Percentiles rank a stretch among this genome's conserved stretches.
These are phyloP conservation scores for Heteropelma amictum DNA, from an alignment of 2,888 invertebrate species.

Conservation along the genomic window DNA sequence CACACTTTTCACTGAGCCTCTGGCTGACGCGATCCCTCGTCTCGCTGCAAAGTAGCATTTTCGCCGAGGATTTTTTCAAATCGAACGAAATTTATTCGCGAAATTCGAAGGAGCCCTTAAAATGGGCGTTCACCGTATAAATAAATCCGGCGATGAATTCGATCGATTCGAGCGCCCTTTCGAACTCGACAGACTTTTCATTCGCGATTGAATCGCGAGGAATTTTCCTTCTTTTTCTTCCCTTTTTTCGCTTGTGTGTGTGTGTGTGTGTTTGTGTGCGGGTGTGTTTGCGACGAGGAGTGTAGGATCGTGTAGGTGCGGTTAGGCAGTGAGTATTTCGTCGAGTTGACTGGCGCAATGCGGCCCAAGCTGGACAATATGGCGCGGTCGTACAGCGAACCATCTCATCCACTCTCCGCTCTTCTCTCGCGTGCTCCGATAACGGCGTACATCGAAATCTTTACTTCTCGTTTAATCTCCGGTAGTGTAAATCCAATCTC, in stretches of 20 bases:
- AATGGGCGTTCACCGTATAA: not conserved
- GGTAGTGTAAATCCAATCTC: not conserved
- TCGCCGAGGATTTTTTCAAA: no score
- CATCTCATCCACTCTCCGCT: conserved; percentile 47
- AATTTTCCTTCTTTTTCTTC: not conserved
- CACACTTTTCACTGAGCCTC: not conserved
- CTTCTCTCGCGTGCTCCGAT: conserved; percentile 2
- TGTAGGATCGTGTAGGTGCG: conserved; percentile 7
- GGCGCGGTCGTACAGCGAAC: conserved; percentile 65
- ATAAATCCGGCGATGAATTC: no score
- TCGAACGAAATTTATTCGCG: not conserved
- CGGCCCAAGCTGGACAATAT: conserved; percentile 75
- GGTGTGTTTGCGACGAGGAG: not conserved
- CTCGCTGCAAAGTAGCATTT: no score
- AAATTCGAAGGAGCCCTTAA: not conserved
- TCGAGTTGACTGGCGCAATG: conserved; percentile 75
- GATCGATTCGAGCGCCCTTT: no score
- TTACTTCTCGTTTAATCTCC: conserved; percentile 34
- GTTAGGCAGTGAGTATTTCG: conserved; percentile 58
- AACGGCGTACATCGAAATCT: conserved; percentile 10
- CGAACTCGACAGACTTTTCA: no score
- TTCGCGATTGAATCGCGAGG: not conserved
- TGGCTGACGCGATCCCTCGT: not conserved
- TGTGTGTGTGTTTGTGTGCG: not conserved
- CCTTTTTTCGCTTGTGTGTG: no score